phyloP scores from a whole-genome alignment of 2,113 vertebrate species.

The rabbit (Oryctolagus cuniculus) region mOryCun1.1 NC_091436.1:20425001-20425500 shows the following conservation, averaged over 20 bases:
- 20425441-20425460: not conserved
- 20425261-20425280: not conserved
- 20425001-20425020: not conserved
- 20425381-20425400: not conserved
- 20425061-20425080: not conserved
- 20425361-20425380: not conserved
- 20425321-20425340: too few species aligned
- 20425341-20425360: not conserved
- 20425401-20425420: not conserved
- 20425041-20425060: not conserved
- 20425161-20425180: not conserved
- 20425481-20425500: not conserved
- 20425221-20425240: not conserved
- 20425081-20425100: not conserved
- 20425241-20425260: not conserved
- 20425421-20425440: not conserved
- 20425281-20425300: not conserved
- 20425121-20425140: not conserved
- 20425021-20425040: not conserved
- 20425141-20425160: not conserved
- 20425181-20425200: not conserved
- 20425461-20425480: not conserved
- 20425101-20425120: not conserved
- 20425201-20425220: not conserved
- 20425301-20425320: not conserved